Evolutionary conservation across 2,888 invertebrate genomes (phyloP).

Genomic region (Tineola bisselliella): DNA sequence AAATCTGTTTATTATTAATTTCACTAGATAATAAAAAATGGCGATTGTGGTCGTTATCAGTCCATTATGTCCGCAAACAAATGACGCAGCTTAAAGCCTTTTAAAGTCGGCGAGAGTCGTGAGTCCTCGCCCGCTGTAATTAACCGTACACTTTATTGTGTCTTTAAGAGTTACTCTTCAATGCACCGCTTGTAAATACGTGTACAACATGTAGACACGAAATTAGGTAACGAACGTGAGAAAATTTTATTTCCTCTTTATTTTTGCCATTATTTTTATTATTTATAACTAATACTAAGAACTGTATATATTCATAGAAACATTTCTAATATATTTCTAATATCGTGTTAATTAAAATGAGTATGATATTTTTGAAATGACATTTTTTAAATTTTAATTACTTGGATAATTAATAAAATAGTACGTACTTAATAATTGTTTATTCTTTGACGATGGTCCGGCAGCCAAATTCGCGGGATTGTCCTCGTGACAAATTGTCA

Average conservation of each 20-base stretch:
- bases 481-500: slow-evolving; percentile 54
- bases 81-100: slow-evolving; percentile 61
- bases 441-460: slow-evolving; percentile 36
- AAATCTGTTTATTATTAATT: slow-evolving; percentile 7
- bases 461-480: slow-evolving; percentile 40
- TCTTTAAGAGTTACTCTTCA: slow-evolving; percentile 14
- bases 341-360: too few species aligned
- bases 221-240: slow-evolving; percentile 8
- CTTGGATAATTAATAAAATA: too few species aligned
- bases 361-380: too few species aligned
- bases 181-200: slow-evolving; percentile 5
- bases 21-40: slow-evolving; percentile 22
- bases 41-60: slow-evolving; percentile 54
- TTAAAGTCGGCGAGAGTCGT: slow-evolving; percentile 55
- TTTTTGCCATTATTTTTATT: too few species aligned
- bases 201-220: background rate
- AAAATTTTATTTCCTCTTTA: background rate
- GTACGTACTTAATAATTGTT: slow-evolving; percentile 13
- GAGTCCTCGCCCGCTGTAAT: slow-evolving; percentile 53
- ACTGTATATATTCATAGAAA: too few species aligned
- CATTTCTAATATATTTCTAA: too few species aligned
- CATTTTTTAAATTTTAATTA: too few species aligned
- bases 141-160: slow-evolving; percentile 46
- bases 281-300: too few species aligned
- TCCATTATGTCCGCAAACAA: slow-evolving; percentile 58